These are phyloP conservation scores for Anisognathus igniventris DNA, from an alignment of 2,797 vertebrate genomes.

Conservation along the genomic window DNA sequence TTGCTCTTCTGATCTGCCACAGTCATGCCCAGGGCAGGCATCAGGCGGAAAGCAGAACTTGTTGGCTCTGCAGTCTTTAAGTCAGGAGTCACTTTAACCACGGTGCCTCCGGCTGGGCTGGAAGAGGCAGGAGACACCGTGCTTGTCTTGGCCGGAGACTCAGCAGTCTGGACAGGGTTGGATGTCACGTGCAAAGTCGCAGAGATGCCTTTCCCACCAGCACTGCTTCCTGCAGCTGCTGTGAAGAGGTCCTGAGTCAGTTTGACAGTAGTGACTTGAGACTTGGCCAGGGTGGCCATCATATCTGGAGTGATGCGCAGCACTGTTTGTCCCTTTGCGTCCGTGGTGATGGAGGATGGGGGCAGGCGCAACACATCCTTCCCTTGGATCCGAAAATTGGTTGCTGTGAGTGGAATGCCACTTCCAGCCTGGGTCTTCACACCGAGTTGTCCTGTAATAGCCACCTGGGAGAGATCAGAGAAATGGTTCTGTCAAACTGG, in stretches of 20 bases:
- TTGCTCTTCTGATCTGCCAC: constrained; percentile 90
- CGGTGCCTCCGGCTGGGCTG: constrained; percentile 72
- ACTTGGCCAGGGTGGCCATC: constrained; percentile 98
- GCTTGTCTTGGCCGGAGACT: constrained; percentile 75
- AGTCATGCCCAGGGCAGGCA: constrained; percentile 90
- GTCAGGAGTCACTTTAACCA: constrained; percentile 83
- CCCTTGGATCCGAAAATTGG: constrained; percentile 94
- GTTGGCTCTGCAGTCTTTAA: constrained; percentile 83
- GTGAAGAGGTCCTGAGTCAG: constrained; percentile 94
- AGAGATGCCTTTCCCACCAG: constrained; percentile 86
- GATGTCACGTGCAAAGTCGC: constrained; percentile 90
- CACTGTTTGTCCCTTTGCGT: constrained; percentile 95
- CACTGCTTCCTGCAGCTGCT: constrained; percentile 58
- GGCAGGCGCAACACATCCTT: constrained; percentile 95
- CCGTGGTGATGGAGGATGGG: constrained; percentile 94
- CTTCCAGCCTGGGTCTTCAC: constrained; percentile 83
- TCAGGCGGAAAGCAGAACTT: constrained; percentile 86
- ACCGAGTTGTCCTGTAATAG: constrained; percentile 93
- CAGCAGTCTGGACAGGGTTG: constrained; percentile 72
- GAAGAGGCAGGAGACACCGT: constrained; percentile 57
- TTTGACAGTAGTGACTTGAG: constrained; percentile 93
- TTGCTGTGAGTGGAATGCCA: constrained; percentile 88
- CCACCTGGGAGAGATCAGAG: constrained; percentile 79
- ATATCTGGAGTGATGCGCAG: constrained; percentile 97
- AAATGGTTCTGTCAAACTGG: neutral